phyloP scores from a whole-genome alignment of 2,888 invertebrate genomes.

The Sycophila texana region DNA sequence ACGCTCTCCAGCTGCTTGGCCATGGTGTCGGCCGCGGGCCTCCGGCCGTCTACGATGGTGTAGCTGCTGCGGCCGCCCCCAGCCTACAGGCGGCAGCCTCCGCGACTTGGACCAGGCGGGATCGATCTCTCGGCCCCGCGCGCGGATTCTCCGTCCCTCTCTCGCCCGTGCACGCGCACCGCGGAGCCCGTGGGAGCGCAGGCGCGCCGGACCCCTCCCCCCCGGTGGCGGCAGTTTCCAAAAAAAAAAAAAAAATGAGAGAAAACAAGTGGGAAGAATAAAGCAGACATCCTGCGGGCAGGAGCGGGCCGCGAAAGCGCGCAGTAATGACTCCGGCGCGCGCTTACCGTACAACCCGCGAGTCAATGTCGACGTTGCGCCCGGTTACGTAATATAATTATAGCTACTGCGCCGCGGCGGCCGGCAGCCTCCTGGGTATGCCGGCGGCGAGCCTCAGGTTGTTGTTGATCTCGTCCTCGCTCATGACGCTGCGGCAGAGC shows the following conservation, averaged over 20 bases:
- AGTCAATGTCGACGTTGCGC: slow-evolving; percentile 20
- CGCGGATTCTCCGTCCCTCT: no score
- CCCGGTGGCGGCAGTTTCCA: no score
- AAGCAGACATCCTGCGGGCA: no score
- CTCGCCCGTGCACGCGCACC: no score
- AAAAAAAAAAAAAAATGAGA: no score
- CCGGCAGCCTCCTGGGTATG: slow-evolving; percentile 6
- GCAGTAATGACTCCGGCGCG: no score
- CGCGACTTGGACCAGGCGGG: slow-evolving; percentile 10
- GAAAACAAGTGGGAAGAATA: no score
- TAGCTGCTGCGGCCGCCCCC: no score
- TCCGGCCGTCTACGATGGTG: background rate
- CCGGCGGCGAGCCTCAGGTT: slow-evolving; percentile 27
- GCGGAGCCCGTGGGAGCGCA: no score
- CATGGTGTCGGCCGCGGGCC: slow-evolving; percentile 76
- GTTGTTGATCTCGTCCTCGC: slow-evolving; percentile 48
- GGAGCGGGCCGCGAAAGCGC: no score
- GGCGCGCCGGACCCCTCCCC: no score
- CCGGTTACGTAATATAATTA: background rate
- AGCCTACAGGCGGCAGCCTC: background rate
- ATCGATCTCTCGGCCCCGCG: no score
- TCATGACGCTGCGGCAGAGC: slow-evolving; percentile 23
- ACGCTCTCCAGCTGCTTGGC: slow-evolving; percentile 85
- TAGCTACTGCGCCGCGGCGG: slow-evolving; percentile 27
- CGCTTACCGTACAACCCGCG: background rate